Percentiles rank a stretch among this genome's conserved stretches.
Evolutionary conservation across 2,888 invertebrate genomes (phyloP).

Genomic region (Saturnia pavonia): DNA sequence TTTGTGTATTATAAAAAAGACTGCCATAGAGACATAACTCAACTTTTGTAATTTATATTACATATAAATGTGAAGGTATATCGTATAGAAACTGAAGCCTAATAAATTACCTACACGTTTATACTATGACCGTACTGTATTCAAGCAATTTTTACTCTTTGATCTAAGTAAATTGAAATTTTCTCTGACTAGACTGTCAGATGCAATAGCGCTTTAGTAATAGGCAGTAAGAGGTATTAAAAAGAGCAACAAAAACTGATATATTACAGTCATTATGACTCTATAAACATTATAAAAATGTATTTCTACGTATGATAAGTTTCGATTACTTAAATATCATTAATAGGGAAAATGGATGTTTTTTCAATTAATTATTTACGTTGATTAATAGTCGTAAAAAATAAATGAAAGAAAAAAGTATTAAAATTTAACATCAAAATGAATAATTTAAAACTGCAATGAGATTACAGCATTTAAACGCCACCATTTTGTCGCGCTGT

Average conservation of each 20-base stretch:
- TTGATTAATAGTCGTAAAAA: no score
- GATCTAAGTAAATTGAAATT: not conserved
- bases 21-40: not conserved
- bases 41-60: not conserved
- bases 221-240: not conserved
- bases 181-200: not conserved
- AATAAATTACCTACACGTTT: not conserved
- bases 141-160: slow-evolving; percentile 3
- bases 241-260: not conserved
- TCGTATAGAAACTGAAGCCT: not conserved
- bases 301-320: not conserved
- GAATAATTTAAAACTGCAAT: no score
- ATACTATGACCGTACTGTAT: not conserved
- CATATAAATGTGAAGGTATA: not conserved
- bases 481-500: no score
- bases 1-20: no score
- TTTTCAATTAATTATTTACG: no score
- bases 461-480: no score
- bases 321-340: no score
- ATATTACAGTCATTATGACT: not conserved
- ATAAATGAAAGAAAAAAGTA: no score
- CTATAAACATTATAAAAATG: not conserved
- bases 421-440: no score
- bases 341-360: no score
- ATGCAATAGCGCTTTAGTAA: not conserved